These are phyloP conservation scores for Biston stratarius DNA, from an alignment of 2,888 invertebrate species.

Conservation along the genomic window DNA sequence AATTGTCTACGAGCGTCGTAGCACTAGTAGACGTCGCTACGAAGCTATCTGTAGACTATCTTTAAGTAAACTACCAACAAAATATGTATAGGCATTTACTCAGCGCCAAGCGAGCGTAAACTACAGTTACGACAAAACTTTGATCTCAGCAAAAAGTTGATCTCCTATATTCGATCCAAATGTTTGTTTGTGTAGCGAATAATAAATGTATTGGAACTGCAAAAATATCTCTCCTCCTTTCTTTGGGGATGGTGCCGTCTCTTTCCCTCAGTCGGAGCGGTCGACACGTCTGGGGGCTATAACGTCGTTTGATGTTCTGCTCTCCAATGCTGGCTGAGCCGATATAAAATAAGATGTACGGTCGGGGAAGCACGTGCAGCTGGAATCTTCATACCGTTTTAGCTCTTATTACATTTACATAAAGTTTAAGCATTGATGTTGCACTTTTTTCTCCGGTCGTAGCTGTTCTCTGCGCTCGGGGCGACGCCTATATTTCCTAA, in stretches of 20 bases:
- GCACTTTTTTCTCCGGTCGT: constrained; percentile 37
- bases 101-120: constrained; percentile 21
- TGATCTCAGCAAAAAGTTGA: constrained; percentile 54
- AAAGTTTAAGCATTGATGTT: constrained; percentile 24
- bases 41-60: constrained; percentile 9
- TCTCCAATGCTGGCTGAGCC: constrained; percentile 84
- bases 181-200: constrained; percentile 77
- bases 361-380: constrained; percentile 41
- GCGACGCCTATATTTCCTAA: constrained; percentile 86
- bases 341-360: constrained; percentile 84
- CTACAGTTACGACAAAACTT: constrained; percentile 56
- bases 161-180: constrained; percentile 64
- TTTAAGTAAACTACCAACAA: constrained; percentile 12
- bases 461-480: constrained; percentile 74
- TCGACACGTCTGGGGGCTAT: constrained; percentile 84
- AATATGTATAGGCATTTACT: constrained; percentile 7
- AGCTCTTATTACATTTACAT: constrained; percentile 16
- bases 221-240: constrained; percentile 70
- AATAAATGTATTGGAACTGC: constrained; percentile 79
- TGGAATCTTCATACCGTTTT: constrained; percentile 18
- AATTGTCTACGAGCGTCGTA: constrained; percentile 27
- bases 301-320: constrained; percentile 86
- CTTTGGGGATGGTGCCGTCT: constrained; percentile 67
- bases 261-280: constrained; percentile 66
- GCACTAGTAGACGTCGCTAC: constrained; percentile 31